These are phyloP conservation scores for Perccottus glenii DNA, from an alignment of 2,113 vertebrate species.

Conservation along the genomic window DNA sequence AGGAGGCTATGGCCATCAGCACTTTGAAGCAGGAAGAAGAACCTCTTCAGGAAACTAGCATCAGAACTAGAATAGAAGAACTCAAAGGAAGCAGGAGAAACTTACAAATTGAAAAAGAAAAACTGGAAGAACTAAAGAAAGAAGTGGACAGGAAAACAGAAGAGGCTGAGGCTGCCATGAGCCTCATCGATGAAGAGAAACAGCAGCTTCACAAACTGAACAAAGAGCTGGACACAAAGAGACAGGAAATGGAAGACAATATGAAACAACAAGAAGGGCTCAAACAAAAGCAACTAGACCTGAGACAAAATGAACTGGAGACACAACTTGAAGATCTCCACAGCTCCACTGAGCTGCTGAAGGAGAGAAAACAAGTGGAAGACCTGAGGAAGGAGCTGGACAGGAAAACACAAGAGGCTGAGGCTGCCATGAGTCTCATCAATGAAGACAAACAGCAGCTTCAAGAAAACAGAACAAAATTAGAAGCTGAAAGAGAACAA, in stretches of 20 bases:
- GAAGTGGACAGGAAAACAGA: neutral
- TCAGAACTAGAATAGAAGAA: neutral
- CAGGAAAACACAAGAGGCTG: conserved; percentile 11
- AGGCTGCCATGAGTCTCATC: neutral
- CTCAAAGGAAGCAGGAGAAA: neutral
- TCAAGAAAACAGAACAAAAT: no score
- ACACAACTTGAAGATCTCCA: neutral
- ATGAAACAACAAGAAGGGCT: neutral
- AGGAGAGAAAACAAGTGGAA: conserved; percentile 9
- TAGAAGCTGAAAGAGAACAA: neutral
- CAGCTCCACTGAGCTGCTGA: neutral
- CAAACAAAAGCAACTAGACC: neutral
- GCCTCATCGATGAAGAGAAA: neutral
- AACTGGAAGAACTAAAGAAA: neutral
- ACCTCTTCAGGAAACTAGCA: neutral
- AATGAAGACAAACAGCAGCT: no score
- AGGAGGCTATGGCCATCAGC: no score
- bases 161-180: neutral
- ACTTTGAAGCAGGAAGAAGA: no score
- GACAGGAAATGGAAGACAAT: neutral
- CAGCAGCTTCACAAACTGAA: neutral
- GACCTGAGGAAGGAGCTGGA: conserved; percentile 2
- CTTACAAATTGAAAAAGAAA: neutral
- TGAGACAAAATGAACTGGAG: neutral
- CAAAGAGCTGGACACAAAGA: neutral